Base-by-base conservation (phyloP, 2,113 vertebrate genomes). In the Electrona antarctica region DNA sequence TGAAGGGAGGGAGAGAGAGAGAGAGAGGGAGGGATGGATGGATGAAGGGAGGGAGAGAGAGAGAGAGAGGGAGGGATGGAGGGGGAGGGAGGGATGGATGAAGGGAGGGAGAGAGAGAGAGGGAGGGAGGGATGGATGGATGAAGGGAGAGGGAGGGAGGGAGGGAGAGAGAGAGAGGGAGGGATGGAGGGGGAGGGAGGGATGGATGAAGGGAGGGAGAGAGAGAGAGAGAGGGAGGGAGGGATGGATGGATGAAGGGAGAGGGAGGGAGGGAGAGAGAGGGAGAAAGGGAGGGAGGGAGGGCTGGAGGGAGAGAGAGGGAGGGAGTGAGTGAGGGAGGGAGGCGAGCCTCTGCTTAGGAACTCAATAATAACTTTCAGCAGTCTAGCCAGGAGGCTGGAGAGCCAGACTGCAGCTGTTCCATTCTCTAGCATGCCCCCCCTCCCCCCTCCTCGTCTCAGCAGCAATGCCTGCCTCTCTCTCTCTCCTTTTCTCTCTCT, bases 361-460 rank as follows among this genome's bases (percentile, higher is more conserved):
- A 92, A 85, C 92, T 90, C 92, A 93, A 92, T 92, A 91, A 93
- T 84, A 94, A 94, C 92, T 94, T 94, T 91, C 86, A 91, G 79
- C 92, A 89, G 91, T 92, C 90, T 93, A 92, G 92, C 92, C 90
- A 90, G 88, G 85, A 94, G 92, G 90, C 91, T 92, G 89, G 76
- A 87, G 92, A 92, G 92, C 88, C 89, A 94, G 94, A 94, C 93
- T 93, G 91, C 75, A 84, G 88, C 90, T 93, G 91, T 93, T 92
- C 87, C 90, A 76, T 76, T 83, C 59, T 77, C 71, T 55, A 6
- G 29, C 59, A 49, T 64, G 49, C 63, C 70, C 80, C 55, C 84
- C 63, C 70, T 78, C 55, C 84, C 33, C n/a, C 77, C 75, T 54
- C 85, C 66, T 21, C 21, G 21, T 61, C 78, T 56, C 59, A 12